Conservation (phyloP, 2,113 vertebrate genomes). For the Hyperopisus bebe region DNA sequence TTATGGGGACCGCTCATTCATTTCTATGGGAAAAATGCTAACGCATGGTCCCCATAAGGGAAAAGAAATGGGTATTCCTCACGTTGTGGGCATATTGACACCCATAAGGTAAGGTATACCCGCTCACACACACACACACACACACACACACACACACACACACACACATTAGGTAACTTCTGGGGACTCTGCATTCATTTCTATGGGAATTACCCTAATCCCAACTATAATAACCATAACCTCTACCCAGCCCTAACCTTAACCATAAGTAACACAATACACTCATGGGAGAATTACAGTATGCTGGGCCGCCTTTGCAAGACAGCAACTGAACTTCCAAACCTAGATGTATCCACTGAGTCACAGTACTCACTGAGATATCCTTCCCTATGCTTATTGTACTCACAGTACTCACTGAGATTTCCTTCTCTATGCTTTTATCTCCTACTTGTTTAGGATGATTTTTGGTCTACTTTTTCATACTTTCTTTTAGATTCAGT, state of each 20-base stretch:
- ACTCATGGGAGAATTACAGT: neutral
- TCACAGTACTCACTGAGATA: too few species aligned
- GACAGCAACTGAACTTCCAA: neutral
- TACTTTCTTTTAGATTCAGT: neutral
- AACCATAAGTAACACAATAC: neutral
- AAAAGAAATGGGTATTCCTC: too few species aligned
- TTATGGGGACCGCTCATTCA: too few species aligned
- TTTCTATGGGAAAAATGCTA: too few species aligned
- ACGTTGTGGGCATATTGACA: too few species aligned
- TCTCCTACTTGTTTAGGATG: neutral
- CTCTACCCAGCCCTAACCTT: neutral
- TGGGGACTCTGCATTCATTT: neutral
- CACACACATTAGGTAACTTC: neutral
- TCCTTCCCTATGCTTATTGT: too few species aligned
- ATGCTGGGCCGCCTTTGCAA: neutral
- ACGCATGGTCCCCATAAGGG: too few species aligned
- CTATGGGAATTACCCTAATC: neutral
- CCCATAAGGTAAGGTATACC: too few species aligned
- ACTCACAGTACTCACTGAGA: too few species aligned
- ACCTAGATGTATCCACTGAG: neutral
- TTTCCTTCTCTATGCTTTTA: neutral
- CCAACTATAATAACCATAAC: neutral
- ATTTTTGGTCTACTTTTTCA: neutral
- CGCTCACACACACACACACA: neutral
- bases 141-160: neutral